Percentiles rank a stretch among this genome's conserved stretches.
These are phyloP conservation scores for Scrobipalpa atriplicella DNA, from an alignment of 2,888 invertebrate species.

Conservation along the genomic window DNA sequence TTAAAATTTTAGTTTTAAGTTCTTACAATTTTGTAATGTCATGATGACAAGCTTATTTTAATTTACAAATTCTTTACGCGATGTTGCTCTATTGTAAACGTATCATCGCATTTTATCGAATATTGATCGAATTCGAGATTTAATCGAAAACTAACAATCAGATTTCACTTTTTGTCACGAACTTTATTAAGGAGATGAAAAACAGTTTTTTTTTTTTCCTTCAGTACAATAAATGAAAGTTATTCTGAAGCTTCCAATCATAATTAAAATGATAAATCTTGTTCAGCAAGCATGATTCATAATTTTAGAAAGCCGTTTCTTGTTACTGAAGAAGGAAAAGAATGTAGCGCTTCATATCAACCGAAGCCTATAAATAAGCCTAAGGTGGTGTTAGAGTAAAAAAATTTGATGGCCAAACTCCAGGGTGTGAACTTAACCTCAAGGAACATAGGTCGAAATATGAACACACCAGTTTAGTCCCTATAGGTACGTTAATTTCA, in stretches of 20 bases:
- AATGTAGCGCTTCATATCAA: not conserved
- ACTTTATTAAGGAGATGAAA: conserved; percentile 30
- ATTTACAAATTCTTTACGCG: conserved; percentile 44
- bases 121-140: conserved; percentile 37
- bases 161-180: conserved; percentile 38
- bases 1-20: not conserved
- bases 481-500: no score
- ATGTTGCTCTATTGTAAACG: conserved; percentile 40
- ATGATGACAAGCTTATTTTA: conserved; percentile 34
- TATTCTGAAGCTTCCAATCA: conserved; percentile 8
- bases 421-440: no score
- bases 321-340: not conserved
- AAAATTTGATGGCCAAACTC: no score
- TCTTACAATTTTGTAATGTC: not conserved
- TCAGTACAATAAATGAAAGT: no score
- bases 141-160: conserved; percentile 42
- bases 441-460: no score
- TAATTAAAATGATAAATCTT: no score
- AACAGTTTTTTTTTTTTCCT: no score
- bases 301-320: not conserved
- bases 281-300: not conserved
- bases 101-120: conserved; percentile 2
- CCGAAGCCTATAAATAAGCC: no score
- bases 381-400: no score
- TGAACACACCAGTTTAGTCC: no score